A percentile compares a stretch with the other conserved stretches of the same genome.
These are phyloP conservation scores for Tachysurus fulvidraco DNA, from an alignment of 2,113 vertebrate species.

Conservation along the genomic window DNA sequence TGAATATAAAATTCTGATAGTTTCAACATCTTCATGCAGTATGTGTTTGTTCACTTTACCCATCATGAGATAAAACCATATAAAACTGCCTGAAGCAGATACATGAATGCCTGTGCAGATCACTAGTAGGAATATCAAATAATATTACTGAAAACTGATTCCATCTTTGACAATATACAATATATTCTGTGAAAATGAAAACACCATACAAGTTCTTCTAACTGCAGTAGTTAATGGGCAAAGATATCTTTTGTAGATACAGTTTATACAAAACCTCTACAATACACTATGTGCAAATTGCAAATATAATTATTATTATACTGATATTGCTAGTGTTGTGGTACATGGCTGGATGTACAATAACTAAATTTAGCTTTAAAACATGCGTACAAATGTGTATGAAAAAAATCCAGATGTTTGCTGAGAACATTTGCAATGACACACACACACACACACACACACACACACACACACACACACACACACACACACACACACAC, in stretches of 20 bases:
- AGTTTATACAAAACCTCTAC: not conserved
- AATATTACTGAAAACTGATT: not conserved
- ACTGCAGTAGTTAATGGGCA: not conserved
- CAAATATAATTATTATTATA: not conserved
- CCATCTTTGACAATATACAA: not conserved
- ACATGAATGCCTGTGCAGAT: not conserved
- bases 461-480: not conserved
- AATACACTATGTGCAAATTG: not conserved
- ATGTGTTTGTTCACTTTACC: not conserved
- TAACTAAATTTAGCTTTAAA: not conserved
- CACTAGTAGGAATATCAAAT: not conserved
- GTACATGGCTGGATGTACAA: not conserved
- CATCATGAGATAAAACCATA: not conserved
- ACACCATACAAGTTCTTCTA: not conserved
- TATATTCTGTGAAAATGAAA: not conserved
- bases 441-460: not conserved
- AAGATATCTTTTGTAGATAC: not conserved
- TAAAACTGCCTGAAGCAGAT: not conserved
- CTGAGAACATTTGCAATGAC: not conserved
- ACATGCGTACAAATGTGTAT: constrained; percentile 6
- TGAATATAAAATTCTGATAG: not conserved
- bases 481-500: not conserved
- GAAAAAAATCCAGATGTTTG: constrained; percentile 10
- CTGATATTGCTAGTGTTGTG: not conserved
- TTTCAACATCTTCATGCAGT: not conserved